Evolutionary conservation across 2,797 vertebrate genomes (phyloP).

Genomic region (Fundulus diaphanus): DNA sequence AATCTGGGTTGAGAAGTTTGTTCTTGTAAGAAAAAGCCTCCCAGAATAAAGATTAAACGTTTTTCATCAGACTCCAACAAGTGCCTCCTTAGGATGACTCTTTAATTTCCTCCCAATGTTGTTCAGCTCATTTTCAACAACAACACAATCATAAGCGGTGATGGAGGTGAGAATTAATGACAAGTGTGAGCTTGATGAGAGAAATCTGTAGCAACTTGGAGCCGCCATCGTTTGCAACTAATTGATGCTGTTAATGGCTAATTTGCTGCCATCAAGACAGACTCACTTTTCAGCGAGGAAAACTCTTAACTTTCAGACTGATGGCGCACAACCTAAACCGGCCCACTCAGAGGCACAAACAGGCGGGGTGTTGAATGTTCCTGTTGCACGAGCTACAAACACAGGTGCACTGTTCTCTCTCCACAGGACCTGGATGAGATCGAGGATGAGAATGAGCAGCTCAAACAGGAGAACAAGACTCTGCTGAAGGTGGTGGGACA

Average conservation of each 20-base stretch:
- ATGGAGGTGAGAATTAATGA: constrained; percentile 59
- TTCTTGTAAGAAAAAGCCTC: neutral
- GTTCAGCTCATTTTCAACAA: constrained; percentile 21
- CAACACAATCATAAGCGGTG: constrained; percentile 26
- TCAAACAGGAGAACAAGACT: constrained; percentile 99
- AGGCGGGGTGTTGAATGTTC: constrained; percentile 26
- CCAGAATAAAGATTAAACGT: neutral
- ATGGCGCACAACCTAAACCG: constrained; percentile 4
- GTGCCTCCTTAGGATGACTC: constrained; percentile 16
- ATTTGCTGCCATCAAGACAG: constrained; percentile 66
- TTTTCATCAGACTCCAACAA: neutral
- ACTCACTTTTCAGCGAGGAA: constrained; percentile 23
- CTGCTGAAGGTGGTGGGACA: constrained; percentile 99
- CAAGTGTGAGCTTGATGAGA: constrained; percentile 63
- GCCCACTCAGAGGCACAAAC: neutral
- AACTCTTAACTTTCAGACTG: constrained; percentile 27
- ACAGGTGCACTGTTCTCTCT: constrained; percentile 14
- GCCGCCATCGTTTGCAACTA: constrained; percentile 64
- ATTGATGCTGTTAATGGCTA: constrained; percentile 70
- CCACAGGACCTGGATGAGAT: constrained; percentile 95
- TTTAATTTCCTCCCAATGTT: constrained; percentile 16
- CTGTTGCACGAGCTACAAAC: constrained; percentile 20
- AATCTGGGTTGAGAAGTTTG: neutral
- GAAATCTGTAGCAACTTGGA: constrained; percentile 20
- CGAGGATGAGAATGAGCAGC: constrained; percentile 98